Evolutionary conservation across 2,797 vertebrate genomes (phyloP), one percentile per base, ranked within the genome.

Genomic region (Nyctalus aviator): DNA sequence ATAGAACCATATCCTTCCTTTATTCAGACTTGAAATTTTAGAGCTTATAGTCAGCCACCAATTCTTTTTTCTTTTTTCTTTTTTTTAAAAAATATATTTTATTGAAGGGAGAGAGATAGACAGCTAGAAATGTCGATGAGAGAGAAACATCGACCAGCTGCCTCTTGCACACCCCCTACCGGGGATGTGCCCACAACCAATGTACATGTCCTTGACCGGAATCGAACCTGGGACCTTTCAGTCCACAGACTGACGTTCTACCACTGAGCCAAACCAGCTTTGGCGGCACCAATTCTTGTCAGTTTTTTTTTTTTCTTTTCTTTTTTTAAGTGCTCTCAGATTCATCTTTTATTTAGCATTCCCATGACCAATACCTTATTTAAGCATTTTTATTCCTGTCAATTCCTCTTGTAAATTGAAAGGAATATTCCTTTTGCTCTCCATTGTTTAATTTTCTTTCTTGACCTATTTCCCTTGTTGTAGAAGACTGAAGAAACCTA

Each of bases 301-400:
- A 57, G 8, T 44, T n/a, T 76, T 48, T 59, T 77, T 48, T 50
- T 44, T 57, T 59, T 77, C 32, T 50, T 44, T 88, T 50, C 20
- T 71, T 37, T 35, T 71, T 37, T 35, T 14, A 69, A 69, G 30
- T 68, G 3, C 82, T 62, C 55, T 90, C 23, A 25, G 55, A 25
- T 55, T 86, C 59, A 85, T n/a, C 13, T 20, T 41, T 86, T 92
- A 59, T 62, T 90, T 75, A 75, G 53, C 50, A 35, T 76, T 73
- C 20, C 44, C 25, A 14, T 4, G 7, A 37, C 7, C 11, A 15
- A n/a, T 17, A 41, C 32, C 18, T 48, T 71, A 57, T 25, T 32
- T 27, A 77, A 53, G 57, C 69, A 32, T n/a, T 50, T 62, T 20
- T 12, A 50, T 62, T 75, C 57, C 13, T 69, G 41, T 59, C 48